Evolutionary conservation across 1,140 invertebrate genomes (phyloP).

Genomic region (Propsilocerus akamusi): DNA sequence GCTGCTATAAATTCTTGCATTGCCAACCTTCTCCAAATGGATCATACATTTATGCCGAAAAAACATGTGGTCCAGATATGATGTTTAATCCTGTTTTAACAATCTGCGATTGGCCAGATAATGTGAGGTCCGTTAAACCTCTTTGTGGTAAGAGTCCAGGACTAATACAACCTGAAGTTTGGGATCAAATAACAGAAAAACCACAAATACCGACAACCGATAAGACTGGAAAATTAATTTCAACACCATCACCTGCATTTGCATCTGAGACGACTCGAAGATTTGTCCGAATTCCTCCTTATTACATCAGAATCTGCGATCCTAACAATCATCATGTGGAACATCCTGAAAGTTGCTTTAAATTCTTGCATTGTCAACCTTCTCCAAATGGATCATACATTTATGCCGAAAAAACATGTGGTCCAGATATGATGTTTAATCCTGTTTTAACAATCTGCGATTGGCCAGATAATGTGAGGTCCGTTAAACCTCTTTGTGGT

Average conservation of each 20-base stretch:
- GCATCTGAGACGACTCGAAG: too few relatives aligned
- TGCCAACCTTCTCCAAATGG: slow-evolving; percentile 15
- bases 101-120: slow-evolving; percentile 34
- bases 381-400: neutral
- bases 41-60: slow-evolving; percentile 14
- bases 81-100: slow-evolving; percentile 32
- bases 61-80: slow-evolving; percentile 27
- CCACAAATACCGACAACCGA: neutral
- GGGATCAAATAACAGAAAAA: slow-evolving; percentile 6
- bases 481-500: slow-evolving; percentile 31
- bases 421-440: slow-evolving; percentile 30
- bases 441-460: slow-evolving; percentile 31
- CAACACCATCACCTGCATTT: too few relatives aligned
- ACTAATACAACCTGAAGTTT: neutral
- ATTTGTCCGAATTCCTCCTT: too few relatives aligned
- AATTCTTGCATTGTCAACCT: neutral
- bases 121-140: slow-evolving; percentile 31
- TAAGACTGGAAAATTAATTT: neutral
- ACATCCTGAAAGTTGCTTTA: neutral
- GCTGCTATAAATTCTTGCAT: slow-evolving; percentile 33
- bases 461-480: slow-evolving; percentile 29
- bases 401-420: slow-evolving; percentile 28
- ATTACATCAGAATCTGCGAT: too few relatives aligned
- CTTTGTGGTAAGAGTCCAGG: slow-evolving; percentile 23
- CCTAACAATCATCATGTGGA: neutral